Conservation (phyloP, 2,113 vertebrate species). For the Haemorhous mexicanus region DNA sequence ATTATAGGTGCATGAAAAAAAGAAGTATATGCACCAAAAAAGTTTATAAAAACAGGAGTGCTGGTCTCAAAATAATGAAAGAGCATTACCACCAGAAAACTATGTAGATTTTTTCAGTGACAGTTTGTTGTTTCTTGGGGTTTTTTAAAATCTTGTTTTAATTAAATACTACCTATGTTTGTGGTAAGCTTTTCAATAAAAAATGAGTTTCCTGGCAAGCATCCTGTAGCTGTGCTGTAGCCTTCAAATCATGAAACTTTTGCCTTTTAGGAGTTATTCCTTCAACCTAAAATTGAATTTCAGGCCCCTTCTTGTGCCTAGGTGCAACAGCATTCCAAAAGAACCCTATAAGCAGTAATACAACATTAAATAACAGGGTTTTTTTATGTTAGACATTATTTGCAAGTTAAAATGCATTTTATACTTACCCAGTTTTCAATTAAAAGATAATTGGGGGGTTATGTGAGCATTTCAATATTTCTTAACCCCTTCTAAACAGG, state of each 20-base stretch:
- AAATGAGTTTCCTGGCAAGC: not conserved
- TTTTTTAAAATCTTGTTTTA: not conserved
- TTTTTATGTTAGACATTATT: not conserved
- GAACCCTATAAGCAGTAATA: not conserved
- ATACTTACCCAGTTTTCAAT: not conserved
- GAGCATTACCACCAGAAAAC: not conserved
- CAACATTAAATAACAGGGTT: not conserved
- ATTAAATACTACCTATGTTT: not conserved
- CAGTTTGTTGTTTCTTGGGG: too few species aligned
- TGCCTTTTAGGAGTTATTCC: not conserved
- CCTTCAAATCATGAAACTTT: not conserved
- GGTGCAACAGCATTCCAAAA: not conserved
- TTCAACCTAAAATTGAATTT: not conserved
- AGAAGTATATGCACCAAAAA: not conserved
- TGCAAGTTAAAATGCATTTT: not conserved
- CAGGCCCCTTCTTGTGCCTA: not conserved
- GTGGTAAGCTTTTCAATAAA: not conserved
- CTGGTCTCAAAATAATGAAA: not conserved
- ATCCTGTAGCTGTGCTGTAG: not conserved
- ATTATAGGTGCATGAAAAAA: fast-evolving
- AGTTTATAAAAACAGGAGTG: not conserved
- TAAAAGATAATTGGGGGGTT: not conserved
- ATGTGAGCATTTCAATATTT: not conserved
- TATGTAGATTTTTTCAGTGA: not conserved
- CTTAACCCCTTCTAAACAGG: not conserved